These are phyloP conservation scores for Coracias cyanogaster DNA, from an alignment of 2,797 vertebrate species.

Conservation along the genomic window DNA sequence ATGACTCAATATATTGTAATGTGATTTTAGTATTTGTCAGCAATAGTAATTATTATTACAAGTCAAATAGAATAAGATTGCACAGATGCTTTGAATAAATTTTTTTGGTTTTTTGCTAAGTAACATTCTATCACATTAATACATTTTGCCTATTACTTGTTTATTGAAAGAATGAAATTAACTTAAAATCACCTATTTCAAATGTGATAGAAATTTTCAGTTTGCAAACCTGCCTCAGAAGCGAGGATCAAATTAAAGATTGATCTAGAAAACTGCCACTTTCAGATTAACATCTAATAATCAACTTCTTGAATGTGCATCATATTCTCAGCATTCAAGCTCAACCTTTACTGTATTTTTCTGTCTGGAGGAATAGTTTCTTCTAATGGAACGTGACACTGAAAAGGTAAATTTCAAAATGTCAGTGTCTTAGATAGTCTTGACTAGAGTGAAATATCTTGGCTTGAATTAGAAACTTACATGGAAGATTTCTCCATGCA, in stretches of 20 bases:
- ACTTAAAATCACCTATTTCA: not conserved
- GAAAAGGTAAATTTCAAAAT: not conserved
- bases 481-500: not conserved
- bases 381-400: not conserved
- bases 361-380: not conserved
- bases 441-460: not conserved
- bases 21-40: not conserved
- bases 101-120: not conserved
- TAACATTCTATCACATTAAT: not conserved
- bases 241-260: not conserved
- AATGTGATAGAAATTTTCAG: not conserved
- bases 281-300: not conserved
- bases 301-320: not conserved
- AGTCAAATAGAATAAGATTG: not conserved
- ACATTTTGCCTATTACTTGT: not conserved
- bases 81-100: not conserved
- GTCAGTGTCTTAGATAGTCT: not conserved
- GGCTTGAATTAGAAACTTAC: not conserved
- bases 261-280: not conserved
- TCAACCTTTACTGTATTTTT: not conserved
- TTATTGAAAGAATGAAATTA: not conserved
- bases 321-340: not conserved
- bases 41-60: not conserved
- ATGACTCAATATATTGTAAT: not conserved
- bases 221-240: not conserved